Percentiles rank a stretch among this genome's conserved stretches.
Evolutionary conservation across 2,888 invertebrate genomes (phyloP).

Genomic region (Lepetodrilus schrolli): DNA sequence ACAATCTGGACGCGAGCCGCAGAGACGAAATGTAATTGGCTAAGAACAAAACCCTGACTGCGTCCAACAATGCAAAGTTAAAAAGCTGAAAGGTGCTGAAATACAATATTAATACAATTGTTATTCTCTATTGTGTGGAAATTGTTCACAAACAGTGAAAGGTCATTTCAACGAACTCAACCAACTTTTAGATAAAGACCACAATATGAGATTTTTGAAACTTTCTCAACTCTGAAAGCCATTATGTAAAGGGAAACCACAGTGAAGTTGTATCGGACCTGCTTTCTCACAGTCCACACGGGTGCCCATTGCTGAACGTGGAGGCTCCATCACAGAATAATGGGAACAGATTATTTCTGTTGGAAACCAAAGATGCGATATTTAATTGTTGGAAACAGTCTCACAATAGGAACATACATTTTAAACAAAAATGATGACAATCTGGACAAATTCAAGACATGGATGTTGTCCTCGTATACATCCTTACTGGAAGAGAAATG

Average conservation of each 20-base stretch:
- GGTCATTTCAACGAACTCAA: conserved; percentile 11
- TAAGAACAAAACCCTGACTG: not conserved
- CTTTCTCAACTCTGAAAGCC: conserved; percentile 4
- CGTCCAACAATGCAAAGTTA: conserved; percentile 13
- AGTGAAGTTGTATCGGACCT: not conserved
- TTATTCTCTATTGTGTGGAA: conserved; percentile 26
- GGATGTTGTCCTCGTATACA: not conserved
- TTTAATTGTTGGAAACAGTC: not conserved
- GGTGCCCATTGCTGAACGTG: not conserved
- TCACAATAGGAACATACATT: not conserved
- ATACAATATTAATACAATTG: conserved; percentile 24
- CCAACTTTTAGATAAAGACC: conserved; percentile 10
- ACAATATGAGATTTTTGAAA: conserved; percentile 9
- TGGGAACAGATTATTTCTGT: conserved; percentile 4
- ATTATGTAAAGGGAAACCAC: conserved; percentile 1
- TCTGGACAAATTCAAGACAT: not conserved
- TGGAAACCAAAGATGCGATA: not conserved
- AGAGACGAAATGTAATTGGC: not conserved
- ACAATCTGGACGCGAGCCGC: not conserved
- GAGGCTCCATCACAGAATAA: not conserved
- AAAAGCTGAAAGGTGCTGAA: conserved; percentile 21
- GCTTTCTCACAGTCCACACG: not conserved
- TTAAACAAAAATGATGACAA: not conserved
- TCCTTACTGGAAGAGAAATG: not conserved
- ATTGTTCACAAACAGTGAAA: not conserved